phyloP scores from a whole-genome alignment of 2,888 invertebrate genomes.

The Drosophila melanosoma region DNA sequence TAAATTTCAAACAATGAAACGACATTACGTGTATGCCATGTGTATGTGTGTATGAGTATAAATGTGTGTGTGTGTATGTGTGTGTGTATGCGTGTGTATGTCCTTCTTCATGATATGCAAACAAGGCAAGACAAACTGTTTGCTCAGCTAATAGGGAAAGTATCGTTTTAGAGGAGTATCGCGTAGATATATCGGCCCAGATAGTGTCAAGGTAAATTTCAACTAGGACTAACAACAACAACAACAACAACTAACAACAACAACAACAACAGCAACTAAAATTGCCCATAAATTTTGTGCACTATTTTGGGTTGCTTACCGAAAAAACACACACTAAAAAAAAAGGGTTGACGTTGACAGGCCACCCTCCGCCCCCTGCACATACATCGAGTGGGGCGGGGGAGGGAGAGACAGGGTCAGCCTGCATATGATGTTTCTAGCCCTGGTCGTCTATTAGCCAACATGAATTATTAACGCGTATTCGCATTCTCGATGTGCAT shows the following conservation, averaged over 20 bases:
- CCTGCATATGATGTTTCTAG: slow-evolving; percentile 71
- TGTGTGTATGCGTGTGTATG: slow-evolving; percentile 32
- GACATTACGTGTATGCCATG: slow-evolving; percentile 55
- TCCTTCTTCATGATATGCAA: slow-evolving; percentile 61
- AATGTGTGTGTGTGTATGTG: slow-evolving; percentile 17
- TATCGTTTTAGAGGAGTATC: slow-evolving; percentile 23
- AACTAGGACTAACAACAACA: slow-evolving; percentile 30
- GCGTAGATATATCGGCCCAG: slow-evolving; percentile 58
- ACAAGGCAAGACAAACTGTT: slow-evolving; percentile 68
- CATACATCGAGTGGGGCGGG: background rate
- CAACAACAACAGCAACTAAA: slow-evolving; percentile 39
- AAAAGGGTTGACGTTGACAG: slow-evolving; percentile 78
- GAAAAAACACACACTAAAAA: slow-evolving; percentile 12
- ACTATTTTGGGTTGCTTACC: slow-evolving; percentile 38
- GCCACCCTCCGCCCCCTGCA: slow-evolving; percentile 22
- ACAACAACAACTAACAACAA: slow-evolving; percentile 25
- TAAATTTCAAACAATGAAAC: slow-evolving; percentile 71
- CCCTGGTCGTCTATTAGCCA: slow-evolving; percentile 63
- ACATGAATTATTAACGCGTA: slow-evolving; percentile 78
- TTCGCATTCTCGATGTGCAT: slow-evolving; percentile 61
- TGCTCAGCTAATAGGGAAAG: slow-evolving; percentile 66
- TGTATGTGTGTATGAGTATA: slow-evolving; percentile 18
- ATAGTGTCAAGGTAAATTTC: slow-evolving; percentile 68
- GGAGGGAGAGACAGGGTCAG: slow-evolving; percentile 20
- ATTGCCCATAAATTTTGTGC: slow-evolving; percentile 71